Evolutionary conservation across 1,140 invertebrate genomes (phyloP).

Genomic region (Rhyacophila brunnea): DNA sequence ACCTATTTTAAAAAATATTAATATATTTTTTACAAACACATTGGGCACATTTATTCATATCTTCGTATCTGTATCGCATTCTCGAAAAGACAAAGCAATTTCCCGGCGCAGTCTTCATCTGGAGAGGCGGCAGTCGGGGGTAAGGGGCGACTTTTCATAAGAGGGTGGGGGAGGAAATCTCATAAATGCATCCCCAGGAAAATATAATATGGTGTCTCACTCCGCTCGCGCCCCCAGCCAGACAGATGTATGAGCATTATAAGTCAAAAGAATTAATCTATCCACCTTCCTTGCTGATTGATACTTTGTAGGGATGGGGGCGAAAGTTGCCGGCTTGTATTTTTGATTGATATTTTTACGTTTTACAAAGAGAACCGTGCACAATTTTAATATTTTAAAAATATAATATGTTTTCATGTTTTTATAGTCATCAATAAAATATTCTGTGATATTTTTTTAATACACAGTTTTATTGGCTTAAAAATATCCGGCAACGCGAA

Average conservation of each 20-base stretch:
- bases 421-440: no score
- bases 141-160: slow-evolving; percentile 12
- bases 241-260: slow-evolving; percentile 32
- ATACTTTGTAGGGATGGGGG: no score
- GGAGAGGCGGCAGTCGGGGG: neutral
- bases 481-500: no score
- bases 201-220: slow-evolving; percentile 21
- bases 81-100: slow-evolving; percentile 34
- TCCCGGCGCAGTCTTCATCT: slow-evolving; percentile 15
- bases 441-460: no score
- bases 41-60: neutral
- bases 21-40: slow-evolving; percentile 6
- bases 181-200: slow-evolving; percentile 34
- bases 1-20: no score
- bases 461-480: no score
- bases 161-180: slow-evolving; percentile 27
- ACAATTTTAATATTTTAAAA: no score
- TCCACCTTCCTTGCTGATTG: slow-evolving; percentile 13
- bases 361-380: no score
- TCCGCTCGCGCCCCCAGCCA: slow-evolving; percentile 6
- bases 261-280: slow-evolving; percentile 36
- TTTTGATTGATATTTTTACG: no score
- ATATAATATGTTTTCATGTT: no score
- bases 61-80: no score
- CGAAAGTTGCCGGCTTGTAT: no score